These are phyloP conservation scores for Antennarius maculatus DNA, from an alignment of 2,797 vertebrate species.

Conservation along the genomic window DNA sequence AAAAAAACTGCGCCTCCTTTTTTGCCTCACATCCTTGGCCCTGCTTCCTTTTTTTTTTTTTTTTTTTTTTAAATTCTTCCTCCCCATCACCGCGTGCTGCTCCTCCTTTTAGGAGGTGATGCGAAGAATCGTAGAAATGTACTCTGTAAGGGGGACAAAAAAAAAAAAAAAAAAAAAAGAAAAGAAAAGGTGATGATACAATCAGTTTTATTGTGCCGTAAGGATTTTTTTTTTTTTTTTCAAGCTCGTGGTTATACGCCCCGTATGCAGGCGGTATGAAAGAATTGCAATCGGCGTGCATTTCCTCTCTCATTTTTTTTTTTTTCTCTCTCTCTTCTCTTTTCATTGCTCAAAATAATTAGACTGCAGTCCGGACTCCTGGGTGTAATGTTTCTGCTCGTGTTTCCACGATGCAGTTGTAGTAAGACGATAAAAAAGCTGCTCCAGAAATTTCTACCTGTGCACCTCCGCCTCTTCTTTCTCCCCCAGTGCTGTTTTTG, in stretches of 20 bases:
- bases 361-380: conserved; percentile 76
- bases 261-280: conserved; percentile 80
- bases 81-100: conserved; percentile 56
- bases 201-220: conserved; percentile 83
- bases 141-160: conserved; percentile 82
- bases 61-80: conserved; percentile 67
- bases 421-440: conserved; percentile 43
- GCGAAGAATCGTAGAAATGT: conserved; percentile 78
- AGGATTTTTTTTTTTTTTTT: conserved; percentile 78
- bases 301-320: conserved; percentile 47
- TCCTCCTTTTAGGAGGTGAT: conserved; percentile 69
- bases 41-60: conserved; percentile 56
- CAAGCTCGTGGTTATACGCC: conserved; percentile 73
- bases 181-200: conserved; percentile 82
- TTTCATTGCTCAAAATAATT: conserved; percentile 82
- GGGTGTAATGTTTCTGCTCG: conserved; percentile 75
- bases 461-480: conserved; percentile 22
- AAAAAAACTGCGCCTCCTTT: conserved; percentile 71
- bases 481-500: conserved; percentile 68
- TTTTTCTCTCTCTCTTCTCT: conserved; percentile 51
- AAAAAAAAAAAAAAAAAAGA: conserved; percentile 67
- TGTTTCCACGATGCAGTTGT: conserved; percentile 62
- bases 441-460: conserved; percentile 79
- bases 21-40: conserved; percentile 62
- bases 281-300: conserved; percentile 78